Evolutionary conservation across 2,797 vertebrate species (phyloP).

Genomic region (Uromys caudimaculatus): DNA sequence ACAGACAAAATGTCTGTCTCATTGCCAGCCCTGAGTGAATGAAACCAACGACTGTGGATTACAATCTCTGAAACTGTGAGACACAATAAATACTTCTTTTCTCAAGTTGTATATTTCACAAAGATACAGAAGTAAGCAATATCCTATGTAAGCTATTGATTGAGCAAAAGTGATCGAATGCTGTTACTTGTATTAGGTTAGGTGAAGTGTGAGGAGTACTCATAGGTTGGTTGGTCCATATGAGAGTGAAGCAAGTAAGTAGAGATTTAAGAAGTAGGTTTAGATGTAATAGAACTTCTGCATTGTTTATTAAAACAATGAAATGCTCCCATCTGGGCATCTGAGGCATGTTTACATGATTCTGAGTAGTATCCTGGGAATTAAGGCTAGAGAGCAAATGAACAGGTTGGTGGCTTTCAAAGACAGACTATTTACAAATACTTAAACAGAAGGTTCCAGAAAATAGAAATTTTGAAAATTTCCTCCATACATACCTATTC

Average conservation of each 20-base stretch:
- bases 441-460: neutral
- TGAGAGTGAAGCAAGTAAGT: neutral
- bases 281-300: neutral
- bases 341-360: neutral
- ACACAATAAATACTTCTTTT: neutral
- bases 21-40: neutral
- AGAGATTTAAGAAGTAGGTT: neutral
- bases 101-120: neutral
- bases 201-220: neutral
- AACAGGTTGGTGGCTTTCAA: neutral
- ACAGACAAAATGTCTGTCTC: neutral
- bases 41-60: neutral
- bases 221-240: neutral
- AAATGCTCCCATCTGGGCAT: neutral
- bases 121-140: neutral
- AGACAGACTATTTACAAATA: neutral
- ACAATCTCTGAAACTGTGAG: neutral
- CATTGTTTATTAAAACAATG: neutral
- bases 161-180: neutral
- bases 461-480: neutral
- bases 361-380: neutral
- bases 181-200: neutral
- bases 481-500: neutral
- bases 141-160: neutral
- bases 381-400: neutral